phyloP scores from a whole-genome alignment of 2,888 invertebrate species.

The Ophion obscuratus region DNA sequence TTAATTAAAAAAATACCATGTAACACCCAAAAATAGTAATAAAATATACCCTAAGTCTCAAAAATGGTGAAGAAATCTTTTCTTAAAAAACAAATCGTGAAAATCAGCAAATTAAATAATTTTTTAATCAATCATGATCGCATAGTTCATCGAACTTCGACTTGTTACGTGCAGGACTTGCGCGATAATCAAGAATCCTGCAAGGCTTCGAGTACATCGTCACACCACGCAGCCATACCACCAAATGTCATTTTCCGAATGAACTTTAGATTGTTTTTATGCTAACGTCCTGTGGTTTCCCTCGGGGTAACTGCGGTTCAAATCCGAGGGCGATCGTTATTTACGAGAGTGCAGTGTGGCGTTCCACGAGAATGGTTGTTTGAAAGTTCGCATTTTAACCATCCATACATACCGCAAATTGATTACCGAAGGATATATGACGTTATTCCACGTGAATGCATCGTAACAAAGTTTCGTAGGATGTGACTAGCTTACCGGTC shows the following conservation, averaged over 20 bases:
- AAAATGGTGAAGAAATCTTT: too few relatives aligned
- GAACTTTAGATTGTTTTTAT: slow-evolving; percentile 3
- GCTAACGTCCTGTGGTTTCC: background rate
- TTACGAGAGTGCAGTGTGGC: slow-evolving; percentile 29
- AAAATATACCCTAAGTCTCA: too few relatives aligned
- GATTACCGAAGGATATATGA: slow-evolving; percentile 40
- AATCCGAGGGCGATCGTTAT: slow-evolving; percentile 29
- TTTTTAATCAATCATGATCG: background rate
- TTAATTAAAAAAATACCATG: too few relatives aligned
- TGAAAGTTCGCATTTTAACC: slow-evolving; percentile 20
- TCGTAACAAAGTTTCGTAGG: slow-evolving; percentile 13
- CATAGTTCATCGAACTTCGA: background rate
- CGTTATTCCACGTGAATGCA: slow-evolving; percentile 5
- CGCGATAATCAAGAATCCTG: too few relatives aligned
- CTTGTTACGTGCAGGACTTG: background rate
- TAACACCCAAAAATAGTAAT: too few relatives aligned
- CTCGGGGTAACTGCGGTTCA: too few relatives aligned
- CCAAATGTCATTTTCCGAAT: slow-evolving; percentile 3
- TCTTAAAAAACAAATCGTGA: too few relatives aligned
- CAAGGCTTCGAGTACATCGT: background rate
- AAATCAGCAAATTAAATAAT: too few relatives aligned
- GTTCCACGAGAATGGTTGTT: slow-evolving; percentile 16
- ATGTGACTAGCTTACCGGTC: background rate
- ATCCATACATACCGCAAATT: slow-evolving; percentile 15
- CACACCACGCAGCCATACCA: background rate